These are phyloP conservation scores for Neolamprologus fasciatus DNA, from an alignment of 2,113 vertebrate species.

Conservation along the genomic window DNA sequence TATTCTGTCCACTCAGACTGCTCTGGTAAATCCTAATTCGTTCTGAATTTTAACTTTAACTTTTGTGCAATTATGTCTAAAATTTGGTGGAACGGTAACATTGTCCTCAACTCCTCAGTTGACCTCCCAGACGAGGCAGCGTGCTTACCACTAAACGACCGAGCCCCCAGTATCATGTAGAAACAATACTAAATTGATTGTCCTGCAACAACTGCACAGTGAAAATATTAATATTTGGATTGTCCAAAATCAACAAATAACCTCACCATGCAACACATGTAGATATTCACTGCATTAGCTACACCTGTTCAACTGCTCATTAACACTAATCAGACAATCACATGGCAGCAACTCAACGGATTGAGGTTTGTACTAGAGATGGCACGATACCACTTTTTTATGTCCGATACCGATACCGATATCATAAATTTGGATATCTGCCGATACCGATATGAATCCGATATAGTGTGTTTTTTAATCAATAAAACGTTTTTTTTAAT, in stretches of 20 bases:
- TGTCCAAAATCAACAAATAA: neutral
- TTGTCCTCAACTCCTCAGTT: neutral
- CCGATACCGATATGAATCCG: no score
- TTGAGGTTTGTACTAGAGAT: neutral
- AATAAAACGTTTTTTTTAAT: no score
- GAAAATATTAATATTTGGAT: neutral
- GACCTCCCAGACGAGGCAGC: neutral
- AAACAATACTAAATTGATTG: fast-evolving
- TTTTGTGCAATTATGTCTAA: neutral
- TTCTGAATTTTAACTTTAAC: neutral
- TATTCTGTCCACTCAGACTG: fast-evolving
- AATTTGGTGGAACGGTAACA: neutral
- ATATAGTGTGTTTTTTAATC: no score
- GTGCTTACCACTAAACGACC: fast-evolving
- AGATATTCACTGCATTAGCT: neutral
- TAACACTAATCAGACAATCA: neutral
- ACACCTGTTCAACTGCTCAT: neutral
- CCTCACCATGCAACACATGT: neutral
- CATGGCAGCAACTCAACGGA: neutral
- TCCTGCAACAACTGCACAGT: neutral
- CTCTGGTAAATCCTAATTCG: fast-evolving
- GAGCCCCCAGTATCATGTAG: neutral
- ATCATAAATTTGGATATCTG: no score
- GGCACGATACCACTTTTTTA: no score
- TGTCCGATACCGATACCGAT: no score